A percentile compares a stretch with the other conserved stretches of the same genome.
These are phyloP conservation scores for Bolborhynchus lineola DNA, from an alignment of 2,113 vertebrate species.

Conservation along the genomic window DNA sequence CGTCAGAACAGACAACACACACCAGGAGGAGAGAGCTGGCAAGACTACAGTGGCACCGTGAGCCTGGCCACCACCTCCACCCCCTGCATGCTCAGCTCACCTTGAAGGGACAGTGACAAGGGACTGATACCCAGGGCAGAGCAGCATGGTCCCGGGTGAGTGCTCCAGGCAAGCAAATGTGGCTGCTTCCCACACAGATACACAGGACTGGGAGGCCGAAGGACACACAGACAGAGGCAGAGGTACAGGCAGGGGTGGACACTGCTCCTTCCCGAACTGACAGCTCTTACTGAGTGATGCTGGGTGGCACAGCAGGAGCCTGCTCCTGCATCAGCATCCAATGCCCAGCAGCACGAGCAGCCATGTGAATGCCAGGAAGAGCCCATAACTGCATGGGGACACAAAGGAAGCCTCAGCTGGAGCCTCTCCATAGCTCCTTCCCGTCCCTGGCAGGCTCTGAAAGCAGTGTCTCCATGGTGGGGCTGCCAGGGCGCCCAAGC, in stretches of 20 bases:
- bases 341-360: background rate
- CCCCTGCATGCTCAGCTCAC: background rate
- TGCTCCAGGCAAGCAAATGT: background rate
- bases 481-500: conserved; percentile 36
- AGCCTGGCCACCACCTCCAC: background rate
- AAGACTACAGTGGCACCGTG: fast-evolving
- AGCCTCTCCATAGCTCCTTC: background rate
- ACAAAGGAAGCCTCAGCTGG: background rate
- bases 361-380: background rate
- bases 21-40: background rate
- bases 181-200: background rate
- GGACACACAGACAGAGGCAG: background rate
- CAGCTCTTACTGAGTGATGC: background rate
- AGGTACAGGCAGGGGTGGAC: background rate
- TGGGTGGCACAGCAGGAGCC: fast-evolving
- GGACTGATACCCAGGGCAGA: background rate
- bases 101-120: fast-evolving
- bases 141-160: fast-evolving
- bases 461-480: conserved; percentile 16
- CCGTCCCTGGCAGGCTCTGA: conserved; percentile 40
- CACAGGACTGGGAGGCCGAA: background rate
- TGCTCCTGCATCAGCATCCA: background rate
- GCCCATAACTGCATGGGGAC: background rate
- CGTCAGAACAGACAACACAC: background rate
- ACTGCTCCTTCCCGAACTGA: fast-evolving